A percentile compares a stretch with the other conserved stretches of the same genome.
Evolutionary conservation across 1,140 invertebrate species (phyloP).

Genomic region (Agraylea sexmaculata): DNA sequence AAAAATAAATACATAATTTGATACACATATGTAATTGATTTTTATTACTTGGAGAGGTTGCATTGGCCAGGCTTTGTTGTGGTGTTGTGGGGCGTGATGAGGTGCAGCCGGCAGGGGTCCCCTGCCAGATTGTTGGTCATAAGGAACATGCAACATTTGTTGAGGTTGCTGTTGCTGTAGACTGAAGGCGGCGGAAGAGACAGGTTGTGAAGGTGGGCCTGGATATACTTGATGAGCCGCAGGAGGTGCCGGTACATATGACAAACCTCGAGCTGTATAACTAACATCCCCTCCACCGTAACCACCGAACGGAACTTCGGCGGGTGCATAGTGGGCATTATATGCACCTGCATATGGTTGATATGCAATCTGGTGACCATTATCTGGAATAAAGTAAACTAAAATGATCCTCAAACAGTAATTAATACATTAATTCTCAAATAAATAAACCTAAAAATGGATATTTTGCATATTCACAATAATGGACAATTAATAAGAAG

Average conservation of each 20-base stretch:
- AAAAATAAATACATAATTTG: too few species aligned
- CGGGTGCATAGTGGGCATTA: constrained; percentile 38
- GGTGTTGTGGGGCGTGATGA: constrained; percentile 7
- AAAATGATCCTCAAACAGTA: not conserved
- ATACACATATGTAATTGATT: too few species aligned
- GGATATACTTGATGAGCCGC: constrained; percentile 36
- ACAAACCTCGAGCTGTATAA: constrained; percentile 36
- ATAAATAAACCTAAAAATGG: too few species aligned
- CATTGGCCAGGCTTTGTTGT: constrained; percentile 8
- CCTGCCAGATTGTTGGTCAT: constrained; percentile 19
- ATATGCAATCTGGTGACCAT: constrained; percentile 40
- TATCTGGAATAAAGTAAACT: constrained; percentile 29
- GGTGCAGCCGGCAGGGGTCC: constrained; percentile 5
- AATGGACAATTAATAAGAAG: too few species aligned
- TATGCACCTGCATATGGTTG: constrained; percentile 39
- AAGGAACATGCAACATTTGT: constrained; percentile 35
- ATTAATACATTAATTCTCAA: too few species aligned
- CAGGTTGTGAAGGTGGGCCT: constrained; percentile 38
- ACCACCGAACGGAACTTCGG: constrained; percentile 34
- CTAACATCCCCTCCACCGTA: constrained; percentile 36
- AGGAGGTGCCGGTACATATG: constrained; percentile 34
- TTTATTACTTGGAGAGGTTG: too few species aligned
- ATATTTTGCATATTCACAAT: too few species aligned
- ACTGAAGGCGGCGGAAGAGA: constrained; percentile 21
- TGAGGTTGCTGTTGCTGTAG: constrained; percentile 30